phyloP scores from a whole-genome alignment of 2,797 vertebrate genomes.

The Lagocephalus sceleratus region DNA sequence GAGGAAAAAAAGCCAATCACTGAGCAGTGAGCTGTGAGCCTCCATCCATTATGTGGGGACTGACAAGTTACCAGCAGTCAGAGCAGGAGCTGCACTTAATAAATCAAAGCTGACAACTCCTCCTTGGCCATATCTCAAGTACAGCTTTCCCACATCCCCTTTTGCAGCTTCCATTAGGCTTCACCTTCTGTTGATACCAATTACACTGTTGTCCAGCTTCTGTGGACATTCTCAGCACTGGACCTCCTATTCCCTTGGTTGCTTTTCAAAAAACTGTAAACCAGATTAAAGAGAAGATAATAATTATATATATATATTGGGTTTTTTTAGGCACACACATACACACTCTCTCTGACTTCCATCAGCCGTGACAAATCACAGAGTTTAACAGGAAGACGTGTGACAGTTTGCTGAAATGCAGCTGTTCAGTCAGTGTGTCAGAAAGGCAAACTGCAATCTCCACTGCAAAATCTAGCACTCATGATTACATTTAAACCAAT shows the following conservation, averaged over 20 bases:
- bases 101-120: conserved; percentile 95
- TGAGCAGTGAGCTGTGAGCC: conserved; percentile 81
- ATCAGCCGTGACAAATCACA: conserved; percentile 9
- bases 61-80: conserved; percentile 85
- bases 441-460: not conserved
- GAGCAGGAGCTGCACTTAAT: conserved; percentile 86
- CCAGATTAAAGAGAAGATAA: not conserved
- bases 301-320: too few relatives aligned
- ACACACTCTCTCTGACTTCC: not conserved
- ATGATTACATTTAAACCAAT: not conserved
- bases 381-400: conserved; percentile 8
- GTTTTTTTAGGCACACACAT: too few relatives aligned
- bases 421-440: conserved; percentile 7
- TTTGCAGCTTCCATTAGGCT: conserved; percentile 70
- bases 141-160: conserved; percentile 75
- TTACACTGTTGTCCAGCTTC: not conserved
- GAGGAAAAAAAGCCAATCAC: conserved; percentile 77
- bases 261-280: not conserved
- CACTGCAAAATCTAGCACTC: not conserved
- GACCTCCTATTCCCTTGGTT: not conserved
- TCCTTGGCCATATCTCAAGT: conserved; percentile 86
- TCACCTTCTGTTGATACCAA: conserved; percentile 60
- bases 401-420: conserved; percentile 5
- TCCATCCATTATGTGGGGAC: conserved; percentile 84
- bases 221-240: too few relatives aligned